phyloP scores from a whole-genome alignment of 2,888 invertebrate species.

The Laothoe populi region DNA sequence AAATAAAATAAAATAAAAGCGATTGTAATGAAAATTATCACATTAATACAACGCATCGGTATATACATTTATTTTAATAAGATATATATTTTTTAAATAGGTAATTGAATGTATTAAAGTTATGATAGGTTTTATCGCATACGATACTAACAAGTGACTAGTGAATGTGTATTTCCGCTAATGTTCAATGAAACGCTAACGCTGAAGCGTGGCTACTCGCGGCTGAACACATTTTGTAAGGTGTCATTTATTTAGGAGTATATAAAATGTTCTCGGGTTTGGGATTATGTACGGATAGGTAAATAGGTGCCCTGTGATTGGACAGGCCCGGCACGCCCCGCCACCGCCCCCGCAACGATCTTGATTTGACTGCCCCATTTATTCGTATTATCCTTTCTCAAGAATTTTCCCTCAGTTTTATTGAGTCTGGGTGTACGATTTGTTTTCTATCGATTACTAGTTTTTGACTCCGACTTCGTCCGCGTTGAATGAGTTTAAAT shows the following conservation, averaged over 20 bases:
- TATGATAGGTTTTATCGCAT: no score
- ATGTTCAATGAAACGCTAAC: neutral
- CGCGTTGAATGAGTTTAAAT: no score
- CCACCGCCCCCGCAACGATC: slow-evolving; percentile 75
- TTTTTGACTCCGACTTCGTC: neutral
- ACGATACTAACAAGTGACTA: no score
- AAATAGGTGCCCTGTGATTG: slow-evolving; percentile 64
- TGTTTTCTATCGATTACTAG: neutral
- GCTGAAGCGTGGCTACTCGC: slow-evolving; percentile 6
- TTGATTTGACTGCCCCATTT: slow-evolving; percentile 56
- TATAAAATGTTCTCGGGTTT: slow-evolving; percentile 45
- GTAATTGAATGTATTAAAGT: no score
- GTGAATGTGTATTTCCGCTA: neutral
- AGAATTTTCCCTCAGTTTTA: slow-evolving; percentile 5
- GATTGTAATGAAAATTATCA: no score
- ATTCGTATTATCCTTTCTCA: slow-evolving; percentile 26
- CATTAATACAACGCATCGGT: no score
- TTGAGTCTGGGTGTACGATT: neutral
- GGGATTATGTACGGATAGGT: slow-evolving; percentile 57
- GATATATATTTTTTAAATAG: no score
- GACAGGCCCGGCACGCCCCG: slow-evolving; percentile 46
- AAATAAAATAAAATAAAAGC: no score
- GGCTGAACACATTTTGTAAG: slow-evolving; percentile 28
- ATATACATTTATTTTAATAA: no score
- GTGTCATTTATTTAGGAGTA: slow-evolving; percentile 48